Conservation (phyloP, 64 coral and sea anemone species). For the Montipora efflorescens region DNA sequence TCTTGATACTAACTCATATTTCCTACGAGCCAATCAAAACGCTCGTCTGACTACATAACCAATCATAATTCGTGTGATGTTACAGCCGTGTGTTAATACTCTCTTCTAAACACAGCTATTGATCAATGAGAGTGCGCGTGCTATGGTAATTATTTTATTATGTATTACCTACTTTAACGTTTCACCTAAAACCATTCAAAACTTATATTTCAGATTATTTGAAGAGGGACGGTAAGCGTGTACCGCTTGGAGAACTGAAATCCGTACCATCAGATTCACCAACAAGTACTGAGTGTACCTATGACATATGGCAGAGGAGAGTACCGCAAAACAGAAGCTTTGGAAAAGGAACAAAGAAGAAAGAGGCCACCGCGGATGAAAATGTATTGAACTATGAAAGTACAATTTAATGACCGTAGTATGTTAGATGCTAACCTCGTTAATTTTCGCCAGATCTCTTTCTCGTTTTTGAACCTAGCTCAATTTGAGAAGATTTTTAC, state of each 20-base stretch:
- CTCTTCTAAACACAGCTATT: too few relatives aligned
- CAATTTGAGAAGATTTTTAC: not conserved
- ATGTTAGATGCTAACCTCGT: not conserved
- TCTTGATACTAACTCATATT: too few relatives aligned
- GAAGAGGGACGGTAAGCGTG: conserved; percentile 7
- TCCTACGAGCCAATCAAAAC: too few relatives aligned
- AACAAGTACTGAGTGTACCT: conserved; percentile 59
- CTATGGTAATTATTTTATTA: too few relatives aligned
- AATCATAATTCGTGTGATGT: too few relatives aligned
- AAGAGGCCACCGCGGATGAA: not conserved
- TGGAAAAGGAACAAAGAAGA: conserved; percentile 43
- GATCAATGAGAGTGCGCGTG: too few relatives aligned
- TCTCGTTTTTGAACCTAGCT: too few relatives aligned
- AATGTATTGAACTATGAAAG: conserved; percentile 51
- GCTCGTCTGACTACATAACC: too few relatives aligned
- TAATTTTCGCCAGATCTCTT: too few relatives aligned
- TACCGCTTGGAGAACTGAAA: conserved; percentile 51
- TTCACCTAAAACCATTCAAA: not conserved
- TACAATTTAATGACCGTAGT: conserved; percentile 16
- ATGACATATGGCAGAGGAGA: conserved; percentile 76
- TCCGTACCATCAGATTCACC: conserved; percentile 24
- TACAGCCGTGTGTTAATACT: too few relatives aligned
- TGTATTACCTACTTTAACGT: too few relatives aligned
- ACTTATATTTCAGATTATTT: not conserved
- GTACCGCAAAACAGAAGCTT: conserved; percentile 62